phyloP scores from a whole-genome alignment of 2,888 invertebrate species.

The Carterocephalus palaemon region DNA sequence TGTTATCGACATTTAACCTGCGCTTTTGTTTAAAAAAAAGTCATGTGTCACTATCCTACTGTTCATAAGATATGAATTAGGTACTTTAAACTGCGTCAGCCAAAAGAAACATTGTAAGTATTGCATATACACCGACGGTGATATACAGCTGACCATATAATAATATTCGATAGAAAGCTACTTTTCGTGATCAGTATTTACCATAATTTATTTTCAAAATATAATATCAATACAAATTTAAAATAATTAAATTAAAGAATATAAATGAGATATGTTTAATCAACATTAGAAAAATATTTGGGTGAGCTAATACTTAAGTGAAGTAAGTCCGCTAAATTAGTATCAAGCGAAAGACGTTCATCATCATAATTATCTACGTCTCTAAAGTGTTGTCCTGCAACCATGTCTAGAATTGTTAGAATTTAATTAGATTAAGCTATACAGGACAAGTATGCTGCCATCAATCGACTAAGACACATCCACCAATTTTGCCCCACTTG shows the following conservation, averaged over 20 bases:
- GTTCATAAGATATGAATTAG: too few relatives aligned
- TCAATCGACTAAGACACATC: too few relatives aligned
- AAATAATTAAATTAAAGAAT: conserved; percentile 10
- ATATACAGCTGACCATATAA: too few relatives aligned
- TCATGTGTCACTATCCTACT: too few relatives aligned
- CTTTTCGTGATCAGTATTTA: conserved; percentile 28
- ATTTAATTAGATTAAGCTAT: too few relatives aligned
- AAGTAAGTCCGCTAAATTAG: conserved; percentile 53
- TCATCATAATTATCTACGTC: conserved; percentile 11
- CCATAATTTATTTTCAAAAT: conserved; percentile 42
- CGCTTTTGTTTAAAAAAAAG: too few relatives aligned
- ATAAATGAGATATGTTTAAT: conserved; percentile 42
- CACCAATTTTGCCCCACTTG: too few relatives aligned
- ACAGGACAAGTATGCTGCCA: too few relatives aligned
- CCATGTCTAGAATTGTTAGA: background rate
- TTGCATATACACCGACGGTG: too few relatives aligned
- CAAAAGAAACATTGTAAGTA: too few relatives aligned
- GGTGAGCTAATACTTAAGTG: conserved; percentile 68
- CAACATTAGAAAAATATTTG: conserved; percentile 63
- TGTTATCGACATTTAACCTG: too few relatives aligned
- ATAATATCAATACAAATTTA: conserved; percentile 10
- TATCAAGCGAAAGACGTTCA: conserved; percentile 32
- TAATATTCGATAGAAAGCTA: background rate
- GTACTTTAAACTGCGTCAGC: too few relatives aligned
- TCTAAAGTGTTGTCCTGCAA: conserved; percentile 17